phyloP scores from a whole-genome alignment of 1,140 invertebrate genomes.

The Tenebrio molitor region DNA sequence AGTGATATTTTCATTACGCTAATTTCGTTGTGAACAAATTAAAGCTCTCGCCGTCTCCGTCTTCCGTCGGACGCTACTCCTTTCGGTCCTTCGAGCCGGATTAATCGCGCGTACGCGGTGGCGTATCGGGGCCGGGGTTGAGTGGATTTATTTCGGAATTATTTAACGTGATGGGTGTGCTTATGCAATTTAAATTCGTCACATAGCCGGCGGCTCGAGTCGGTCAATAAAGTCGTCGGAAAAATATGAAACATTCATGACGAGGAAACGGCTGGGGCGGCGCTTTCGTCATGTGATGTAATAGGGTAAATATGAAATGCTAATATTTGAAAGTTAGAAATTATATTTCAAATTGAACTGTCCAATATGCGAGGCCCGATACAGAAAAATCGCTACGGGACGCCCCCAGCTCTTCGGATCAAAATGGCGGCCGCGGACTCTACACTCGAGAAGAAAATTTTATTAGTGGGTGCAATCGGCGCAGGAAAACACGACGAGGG shows the following conservation, averaged over 20 bases:
- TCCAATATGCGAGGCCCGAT: constrained; percentile 53
- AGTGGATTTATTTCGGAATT: constrained; percentile 60
- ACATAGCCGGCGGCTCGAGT: constrained; percentile 57
- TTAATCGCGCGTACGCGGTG: constrained; percentile 3
- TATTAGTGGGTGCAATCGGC: too few species aligned
- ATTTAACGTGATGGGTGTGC: constrained; percentile 59
- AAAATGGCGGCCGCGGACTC: constrained; percentile 9
- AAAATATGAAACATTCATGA: constrained; percentile 60
- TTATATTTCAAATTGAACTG: constrained; percentile 64
- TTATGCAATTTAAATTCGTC: constrained; percentile 62
- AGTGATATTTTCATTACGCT: constrained; percentile 54
- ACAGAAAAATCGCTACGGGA: constrained; percentile 56
- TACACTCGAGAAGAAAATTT: neutral
- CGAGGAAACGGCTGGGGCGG: constrained; percentile 54
- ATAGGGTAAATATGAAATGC: constrained; percentile 64
- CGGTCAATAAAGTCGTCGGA: constrained; percentile 54
- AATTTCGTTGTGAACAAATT: constrained; percentile 53
- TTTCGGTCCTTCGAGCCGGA: constrained; percentile 14
- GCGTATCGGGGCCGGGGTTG: constrained; percentile 11
- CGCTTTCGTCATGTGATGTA: constrained; percentile 59
- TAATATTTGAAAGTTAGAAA: constrained; percentile 64
- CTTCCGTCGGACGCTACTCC: too few species aligned
- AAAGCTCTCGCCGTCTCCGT: constrained; percentile 10
- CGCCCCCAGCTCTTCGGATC: neutral
- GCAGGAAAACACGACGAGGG: too few species aligned